phyloP scores from a whole-genome alignment of 1,140 invertebrate species.

The Brachionus asplanchnoidis region DNA sequence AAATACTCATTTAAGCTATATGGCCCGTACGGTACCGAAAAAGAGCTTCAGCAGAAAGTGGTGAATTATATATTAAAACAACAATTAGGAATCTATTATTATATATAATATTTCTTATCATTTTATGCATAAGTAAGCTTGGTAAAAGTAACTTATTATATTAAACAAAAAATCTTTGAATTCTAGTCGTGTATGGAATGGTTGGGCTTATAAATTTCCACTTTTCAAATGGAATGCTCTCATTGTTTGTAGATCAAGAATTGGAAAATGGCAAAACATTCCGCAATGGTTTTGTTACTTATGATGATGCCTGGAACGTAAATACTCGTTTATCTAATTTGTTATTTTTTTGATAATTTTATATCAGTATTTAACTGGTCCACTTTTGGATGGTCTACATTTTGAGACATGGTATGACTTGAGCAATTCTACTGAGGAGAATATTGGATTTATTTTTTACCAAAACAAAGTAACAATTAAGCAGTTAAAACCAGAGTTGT shows the following conservation, averaged over 20 bases:
- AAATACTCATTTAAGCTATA: not conserved
- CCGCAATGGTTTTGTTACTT: constrained; percentile 59
- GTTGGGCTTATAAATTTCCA: constrained; percentile 63
- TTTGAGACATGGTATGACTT: constrained; percentile 64
- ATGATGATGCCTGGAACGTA: constrained; percentile 64
- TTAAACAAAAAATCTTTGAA: not conserved
- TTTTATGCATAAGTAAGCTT: constrained; percentile 50
- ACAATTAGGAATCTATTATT: constrained; percentile 62
- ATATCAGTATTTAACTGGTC: constrained; percentile 60
- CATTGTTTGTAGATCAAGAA: constrained; percentile 59
- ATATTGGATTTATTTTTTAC: constrained; percentile 61
- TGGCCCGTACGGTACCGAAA: constrained; percentile 46
- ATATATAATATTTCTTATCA: constrained; percentile 62
- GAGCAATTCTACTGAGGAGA: constrained; percentile 50
- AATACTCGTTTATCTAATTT: not conserved
- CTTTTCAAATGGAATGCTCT: constrained; percentile 62
- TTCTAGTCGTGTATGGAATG: constrained; percentile 63
- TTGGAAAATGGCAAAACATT: constrained; percentile 48
- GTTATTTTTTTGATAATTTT: not conserved
- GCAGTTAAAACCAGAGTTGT: no score
- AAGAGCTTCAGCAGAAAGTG: constrained; percentile 53
- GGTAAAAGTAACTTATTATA: no score
- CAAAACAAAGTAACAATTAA: constrained; percentile 60
- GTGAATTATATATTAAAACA: constrained; percentile 61
- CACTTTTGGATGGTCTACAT: constrained; percentile 60